These are phyloP conservation scores for Tillus elongatus DNA, from an alignment of 2,888 invertebrate genomes.

Conservation along the genomic window DNA sequence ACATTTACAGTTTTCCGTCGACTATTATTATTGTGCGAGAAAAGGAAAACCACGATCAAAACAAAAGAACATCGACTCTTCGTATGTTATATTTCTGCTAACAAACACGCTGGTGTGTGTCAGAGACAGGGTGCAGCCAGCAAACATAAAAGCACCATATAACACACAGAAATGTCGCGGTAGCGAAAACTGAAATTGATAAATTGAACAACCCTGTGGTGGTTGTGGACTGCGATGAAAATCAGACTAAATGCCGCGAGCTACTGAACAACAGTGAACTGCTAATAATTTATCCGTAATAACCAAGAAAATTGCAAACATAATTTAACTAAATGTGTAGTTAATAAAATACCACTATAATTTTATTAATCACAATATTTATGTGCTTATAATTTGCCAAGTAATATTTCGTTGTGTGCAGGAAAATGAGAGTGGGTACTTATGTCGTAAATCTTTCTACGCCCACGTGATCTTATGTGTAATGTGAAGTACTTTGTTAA, in stretches of 20 bases:
- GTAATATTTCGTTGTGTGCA: too few relatives aligned
- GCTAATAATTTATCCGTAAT: slow-evolving; percentile 4
- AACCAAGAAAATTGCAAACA: slow-evolving; percentile 6
- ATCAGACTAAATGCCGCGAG: slow-evolving; percentile 26
- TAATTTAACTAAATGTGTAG: background rate
- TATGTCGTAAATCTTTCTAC: too few relatives aligned
- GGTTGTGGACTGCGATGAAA: slow-evolving; percentile 27
- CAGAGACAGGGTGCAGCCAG: too few relatives aligned
- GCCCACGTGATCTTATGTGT: too few relatives aligned
- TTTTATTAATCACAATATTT: background rate
- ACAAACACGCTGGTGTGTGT: too few relatives aligned
- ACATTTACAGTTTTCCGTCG: too few relatives aligned
- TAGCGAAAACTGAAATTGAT: slow-evolving; percentile 33
- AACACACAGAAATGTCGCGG: slow-evolving; percentile 29
- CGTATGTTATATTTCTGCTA: slow-evolving; percentile 32
- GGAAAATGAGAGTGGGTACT: too few relatives aligned
- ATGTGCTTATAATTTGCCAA: background rate
- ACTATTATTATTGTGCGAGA: too few relatives aligned
- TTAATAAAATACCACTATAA: slow-evolving; percentile 1
- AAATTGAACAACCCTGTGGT: slow-evolving; percentile 26
- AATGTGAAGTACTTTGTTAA: too few relatives aligned
- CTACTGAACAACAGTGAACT: slow-evolving; percentile 19
- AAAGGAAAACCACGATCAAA: too few relatives aligned
- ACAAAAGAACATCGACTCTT: too few relatives aligned
- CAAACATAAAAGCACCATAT: slow-evolving; percentile 30